These are phyloP conservation scores for Trematocara stigmaticum DNA, from an alignment of 2,113 vertebrate genomes.

Conservation along the genomic window DNA sequence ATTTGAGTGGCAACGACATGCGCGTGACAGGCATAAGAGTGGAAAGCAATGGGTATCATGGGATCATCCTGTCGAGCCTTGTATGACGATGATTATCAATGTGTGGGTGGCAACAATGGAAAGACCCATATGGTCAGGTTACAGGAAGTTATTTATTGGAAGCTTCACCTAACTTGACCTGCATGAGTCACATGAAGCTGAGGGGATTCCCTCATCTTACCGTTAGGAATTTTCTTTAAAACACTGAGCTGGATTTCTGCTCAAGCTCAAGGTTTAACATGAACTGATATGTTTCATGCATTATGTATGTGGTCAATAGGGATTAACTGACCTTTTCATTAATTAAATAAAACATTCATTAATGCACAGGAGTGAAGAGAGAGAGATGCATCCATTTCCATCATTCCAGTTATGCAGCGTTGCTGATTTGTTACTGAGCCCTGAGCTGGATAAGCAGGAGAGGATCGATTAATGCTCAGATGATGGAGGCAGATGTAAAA, in stretches of 20 bases:
- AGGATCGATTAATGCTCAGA: not conserved
- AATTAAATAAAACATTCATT: not conserved
- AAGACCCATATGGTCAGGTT: not conserved
- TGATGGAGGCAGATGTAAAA: not conserved
- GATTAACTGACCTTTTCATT: not conserved
- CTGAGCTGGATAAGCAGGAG: not conserved
- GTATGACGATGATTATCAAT: not conserved
- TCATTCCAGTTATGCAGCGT: not conserved
- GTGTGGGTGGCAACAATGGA: not conserved
- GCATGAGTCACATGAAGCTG: not conserved
- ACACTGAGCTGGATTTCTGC: not conserved
- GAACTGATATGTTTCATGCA: not conserved
- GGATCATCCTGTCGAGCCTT: constrained; percentile 16
- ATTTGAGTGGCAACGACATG: constrained; percentile 50
- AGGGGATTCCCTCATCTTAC: not conserved
- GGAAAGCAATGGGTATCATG: constrained; percentile 53
- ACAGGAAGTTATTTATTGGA: not conserved
- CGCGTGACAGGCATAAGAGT: constrained; percentile 50
- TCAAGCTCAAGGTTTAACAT: not conserved
- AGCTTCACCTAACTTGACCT: not conserved
- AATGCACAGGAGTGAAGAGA: not conserved
- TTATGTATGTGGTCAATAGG: not conserved
- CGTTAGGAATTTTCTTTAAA: no score
- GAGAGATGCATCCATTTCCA: not conserved
- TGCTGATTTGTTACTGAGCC: not conserved